phyloP scores from a whole-genome alignment of 2,797 vertebrate species.

The Lophius americanus region DNA sequence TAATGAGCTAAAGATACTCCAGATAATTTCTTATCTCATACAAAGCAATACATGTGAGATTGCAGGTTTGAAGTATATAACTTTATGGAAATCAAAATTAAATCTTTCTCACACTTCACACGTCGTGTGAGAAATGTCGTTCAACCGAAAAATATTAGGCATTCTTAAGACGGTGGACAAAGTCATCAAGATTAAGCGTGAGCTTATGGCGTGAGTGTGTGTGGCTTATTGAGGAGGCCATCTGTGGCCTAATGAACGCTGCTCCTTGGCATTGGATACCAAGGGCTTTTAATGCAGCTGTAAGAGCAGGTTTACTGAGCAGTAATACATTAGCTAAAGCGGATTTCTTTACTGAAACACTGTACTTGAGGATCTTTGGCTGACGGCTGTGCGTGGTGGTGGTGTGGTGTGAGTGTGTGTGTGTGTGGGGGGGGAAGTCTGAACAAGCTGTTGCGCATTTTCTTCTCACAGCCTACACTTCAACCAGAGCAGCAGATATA shows the following conservation, averaged over 20 bases:
- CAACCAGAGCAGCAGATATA: slow-evolving; percentile 64
- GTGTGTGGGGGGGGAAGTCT: slow-evolving; percentile 59
- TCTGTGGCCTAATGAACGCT: slow-evolving; percentile 83
- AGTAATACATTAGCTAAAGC: slow-evolving; percentile 84
- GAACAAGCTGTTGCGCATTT: slow-evolving; percentile 83
- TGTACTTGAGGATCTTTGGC: slow-evolving; percentile 80
- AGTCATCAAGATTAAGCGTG: slow-evolving; percentile 73
- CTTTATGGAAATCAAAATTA: neutral
- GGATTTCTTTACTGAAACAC: slow-evolving; percentile 84
- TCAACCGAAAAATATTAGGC: slow-evolving; percentile 23
- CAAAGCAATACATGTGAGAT: neutral
- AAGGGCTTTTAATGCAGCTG: slow-evolving; percentile 81
- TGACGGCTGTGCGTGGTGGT: slow-evolving; percentile 41
- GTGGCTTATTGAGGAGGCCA: slow-evolving; percentile 79
- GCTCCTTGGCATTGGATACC: slow-evolving; percentile 77
- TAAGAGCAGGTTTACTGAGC: slow-evolving; percentile 79
- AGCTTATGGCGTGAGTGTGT: slow-evolving; percentile 72
- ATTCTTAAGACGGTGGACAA: slow-evolving; percentile 61
- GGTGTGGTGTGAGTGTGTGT: slow-evolving; percentile 32
- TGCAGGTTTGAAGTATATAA: neutral
- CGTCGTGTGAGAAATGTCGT: too few species aligned
- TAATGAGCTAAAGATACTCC: too few species aligned
- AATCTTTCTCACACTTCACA: slow-evolving; percentile 1
- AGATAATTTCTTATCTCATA: neutral
- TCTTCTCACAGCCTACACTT: slow-evolving; percentile 73